Evolutionary conservation across 2,797 vertebrate genomes (phyloP).

Genomic region (Periophthalmus magnuspinnatus): DNA sequence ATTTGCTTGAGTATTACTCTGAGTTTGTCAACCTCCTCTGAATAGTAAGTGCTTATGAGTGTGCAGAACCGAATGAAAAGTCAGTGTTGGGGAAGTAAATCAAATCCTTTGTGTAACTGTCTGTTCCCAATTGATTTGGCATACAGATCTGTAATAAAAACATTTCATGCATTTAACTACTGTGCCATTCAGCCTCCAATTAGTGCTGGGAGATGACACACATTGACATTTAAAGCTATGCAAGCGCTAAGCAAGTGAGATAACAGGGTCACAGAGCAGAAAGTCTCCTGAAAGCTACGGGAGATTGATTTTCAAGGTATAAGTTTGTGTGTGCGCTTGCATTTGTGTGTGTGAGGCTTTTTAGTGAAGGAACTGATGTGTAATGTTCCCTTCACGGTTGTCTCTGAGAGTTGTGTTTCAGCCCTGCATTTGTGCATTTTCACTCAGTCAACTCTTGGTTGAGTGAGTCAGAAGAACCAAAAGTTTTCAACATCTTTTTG

Average conservation of each 20-base stretch:
- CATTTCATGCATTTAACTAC: neutral
- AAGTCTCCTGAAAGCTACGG: constrained; percentile 38
- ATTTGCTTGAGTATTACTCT: neutral
- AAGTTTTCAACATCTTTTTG: constrained; percentile 11
- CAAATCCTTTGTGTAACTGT: constrained; percentile 2
- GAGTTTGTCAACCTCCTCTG: neutral
- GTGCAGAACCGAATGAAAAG: neutral
- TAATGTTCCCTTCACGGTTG: constrained; percentile 44
- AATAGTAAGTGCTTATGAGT: constrained; percentile 2
- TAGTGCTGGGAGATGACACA: constrained; percentile 27
- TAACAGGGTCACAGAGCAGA: constrained; percentile 26
- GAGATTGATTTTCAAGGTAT: constrained; percentile 54
- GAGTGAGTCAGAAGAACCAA: constrained; percentile 20
- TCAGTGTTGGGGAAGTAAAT: constrained; percentile 4
- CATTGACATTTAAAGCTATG: constrained; percentile 49
- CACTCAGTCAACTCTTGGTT: constrained; percentile 24
- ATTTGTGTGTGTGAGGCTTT: constrained; percentile 11
- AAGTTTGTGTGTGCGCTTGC: constrained; percentile 13
- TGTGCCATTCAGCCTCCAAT: constrained; percentile 13
- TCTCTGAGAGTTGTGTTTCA: constrained; percentile 30
- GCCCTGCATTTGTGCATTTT: constrained; percentile 17
- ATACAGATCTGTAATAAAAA: constrained; percentile 6
- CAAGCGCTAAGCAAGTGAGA: constrained; percentile 38
- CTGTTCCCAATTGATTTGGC: neutral
- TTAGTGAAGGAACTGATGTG: constrained; percentile 29